phyloP scores from a whole-genome alignment of 2,888 invertebrate species.

The Aphrophora alni region DNA sequence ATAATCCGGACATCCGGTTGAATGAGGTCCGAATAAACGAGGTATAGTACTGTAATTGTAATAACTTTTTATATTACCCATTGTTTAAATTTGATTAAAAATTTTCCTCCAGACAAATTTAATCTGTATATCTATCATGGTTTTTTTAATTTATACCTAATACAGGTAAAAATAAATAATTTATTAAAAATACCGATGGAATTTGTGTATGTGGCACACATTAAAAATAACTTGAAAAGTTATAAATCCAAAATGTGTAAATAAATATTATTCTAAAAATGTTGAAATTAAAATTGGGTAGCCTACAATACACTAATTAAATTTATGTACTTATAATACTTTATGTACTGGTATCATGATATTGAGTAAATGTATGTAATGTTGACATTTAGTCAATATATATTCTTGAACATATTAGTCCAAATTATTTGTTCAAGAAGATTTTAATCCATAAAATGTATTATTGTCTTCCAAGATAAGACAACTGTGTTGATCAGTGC shows the following conservation, averaged over 20 bases:
- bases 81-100: too few relatives aligned
- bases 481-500: slow-evolving; percentile 1
- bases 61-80: too few relatives aligned
- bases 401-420: not conserved
- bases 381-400: not conserved
- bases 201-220: not conserved
- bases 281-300: not conserved
- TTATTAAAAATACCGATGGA: not conserved
- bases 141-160: too few relatives aligned
- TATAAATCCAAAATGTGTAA: not conserved
- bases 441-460: slow-evolving; percentile 2
- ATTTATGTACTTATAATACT: not conserved
- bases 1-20: too few relatives aligned
- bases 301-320: not conserved
- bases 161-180: too few relatives aligned
- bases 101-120: too few relatives aligned
- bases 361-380: not conserved
- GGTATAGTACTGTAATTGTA: too few relatives aligned
- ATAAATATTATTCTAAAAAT: not conserved
- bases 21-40: too few relatives aligned
- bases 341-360: slow-evolving; percentile 2
- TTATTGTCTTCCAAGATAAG: not conserved
- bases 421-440: slow-evolving; percentile 5
- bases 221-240: not conserved
- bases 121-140: too few relatives aligned